Evolutionary conservation across 2,113 vertebrate species (phyloP).

Genomic region (Cervus canadensis): DNA sequence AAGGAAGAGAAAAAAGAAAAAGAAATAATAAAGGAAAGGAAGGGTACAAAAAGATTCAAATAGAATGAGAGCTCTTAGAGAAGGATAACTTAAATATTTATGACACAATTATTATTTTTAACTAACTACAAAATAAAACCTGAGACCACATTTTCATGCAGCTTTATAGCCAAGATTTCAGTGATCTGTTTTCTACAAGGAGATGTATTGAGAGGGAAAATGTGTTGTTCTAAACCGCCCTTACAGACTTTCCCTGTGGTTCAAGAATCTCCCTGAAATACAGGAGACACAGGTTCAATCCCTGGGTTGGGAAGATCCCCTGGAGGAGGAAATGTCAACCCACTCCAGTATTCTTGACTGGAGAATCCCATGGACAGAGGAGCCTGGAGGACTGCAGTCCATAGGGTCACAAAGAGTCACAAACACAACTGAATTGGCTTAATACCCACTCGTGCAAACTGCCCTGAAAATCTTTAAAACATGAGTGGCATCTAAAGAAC

Average conservation of each 20-base stretch:
- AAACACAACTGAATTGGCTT: not conserved
- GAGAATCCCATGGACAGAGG: not conserved
- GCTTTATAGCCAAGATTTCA: not conserved
- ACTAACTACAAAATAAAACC: not conserved
- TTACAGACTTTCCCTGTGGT: not conserved
- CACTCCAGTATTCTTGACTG: not conserved
- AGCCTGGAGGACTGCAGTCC: not conserved
- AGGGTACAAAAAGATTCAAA: not conserved
- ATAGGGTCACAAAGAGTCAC: not conserved
- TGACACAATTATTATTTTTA: not conserved
- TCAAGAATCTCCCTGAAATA: not conserved
- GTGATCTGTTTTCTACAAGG: not conserved
- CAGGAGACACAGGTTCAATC: not conserved
- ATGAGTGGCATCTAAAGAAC: not conserved
- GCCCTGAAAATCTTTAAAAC: not conserved
- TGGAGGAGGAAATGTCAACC: not conserved
- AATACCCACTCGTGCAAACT: not conserved
- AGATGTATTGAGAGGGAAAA: not conserved
- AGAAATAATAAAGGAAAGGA: not conserved
- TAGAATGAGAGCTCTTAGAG: not conserved
- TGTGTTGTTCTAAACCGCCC: not conserved
- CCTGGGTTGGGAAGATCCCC: not conserved
- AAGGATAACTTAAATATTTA: not conserved
- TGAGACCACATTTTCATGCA: not conserved
- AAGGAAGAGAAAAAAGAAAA: not conserved